phyloP scores from a whole-genome alignment of 2,888 invertebrate species.

The Pemphredon lugubris region DNA sequence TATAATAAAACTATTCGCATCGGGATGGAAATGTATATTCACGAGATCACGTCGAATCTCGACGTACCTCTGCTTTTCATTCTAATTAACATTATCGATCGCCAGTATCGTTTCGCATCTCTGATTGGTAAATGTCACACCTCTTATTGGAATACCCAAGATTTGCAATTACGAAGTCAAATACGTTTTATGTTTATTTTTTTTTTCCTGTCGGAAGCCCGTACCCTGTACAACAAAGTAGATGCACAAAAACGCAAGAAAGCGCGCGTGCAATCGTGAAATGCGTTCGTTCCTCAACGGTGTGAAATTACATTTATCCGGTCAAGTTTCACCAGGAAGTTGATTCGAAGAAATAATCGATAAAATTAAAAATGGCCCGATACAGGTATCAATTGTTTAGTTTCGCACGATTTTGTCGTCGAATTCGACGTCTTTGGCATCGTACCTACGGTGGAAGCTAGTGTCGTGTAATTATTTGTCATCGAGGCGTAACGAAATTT shows the following conservation, averaged over 20 bases:
- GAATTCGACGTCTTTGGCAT: background rate
- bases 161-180: no score
- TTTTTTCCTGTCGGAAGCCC: no score
- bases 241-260: no score
- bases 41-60: constrained; percentile 9
- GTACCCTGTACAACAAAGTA: no score
- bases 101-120: constrained; percentile 18
- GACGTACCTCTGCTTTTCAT: constrained; percentile 11
- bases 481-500: background rate
- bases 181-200: no score
- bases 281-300: background rate
- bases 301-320: constrained; percentile 21
- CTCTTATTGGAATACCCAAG: constrained; percentile 1
- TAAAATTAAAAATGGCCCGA: constrained; percentile 1
- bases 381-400: background rate
- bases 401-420: background rate
- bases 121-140: constrained; percentile 17
- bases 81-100: constrained; percentile 44
- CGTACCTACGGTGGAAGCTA: background rate
- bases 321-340: constrained; percentile 1
- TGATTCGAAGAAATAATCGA: constrained; percentile 16
- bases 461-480: background rate
- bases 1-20: background rate
- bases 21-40: no score
- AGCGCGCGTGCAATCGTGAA: constrained; percentile 17